phyloP scores from a whole-genome alignment of 2,797 vertebrate genomes.

The Enoplosus armatus region DNA sequence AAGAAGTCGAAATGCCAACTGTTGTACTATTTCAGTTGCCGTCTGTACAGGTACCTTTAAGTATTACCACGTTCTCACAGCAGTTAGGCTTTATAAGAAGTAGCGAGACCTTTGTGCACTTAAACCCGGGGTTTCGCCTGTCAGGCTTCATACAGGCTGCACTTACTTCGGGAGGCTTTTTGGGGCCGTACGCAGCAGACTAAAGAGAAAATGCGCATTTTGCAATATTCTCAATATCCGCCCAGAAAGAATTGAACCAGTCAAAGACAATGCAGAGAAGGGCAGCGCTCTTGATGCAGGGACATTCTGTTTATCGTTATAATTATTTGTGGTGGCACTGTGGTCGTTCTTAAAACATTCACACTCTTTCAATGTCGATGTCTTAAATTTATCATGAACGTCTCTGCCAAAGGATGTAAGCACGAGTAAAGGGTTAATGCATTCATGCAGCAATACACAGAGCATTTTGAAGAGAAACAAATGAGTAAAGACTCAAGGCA shows the following conservation, averaged over 20 bases:
- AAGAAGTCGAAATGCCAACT: too few species aligned
- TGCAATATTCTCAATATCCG: neutral
- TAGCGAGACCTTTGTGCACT: neutral
- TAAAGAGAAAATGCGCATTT: too few species aligned
- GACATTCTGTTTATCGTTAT: neutral
- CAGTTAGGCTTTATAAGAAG: neutral
- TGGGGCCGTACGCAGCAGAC: neutral
- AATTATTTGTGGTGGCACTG: neutral
- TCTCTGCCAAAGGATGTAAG: too few species aligned
- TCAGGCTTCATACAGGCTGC: neutral
- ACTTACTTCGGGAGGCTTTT: neutral
- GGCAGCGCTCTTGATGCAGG: too few species aligned
- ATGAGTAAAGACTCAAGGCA: neutral
- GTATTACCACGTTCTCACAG: neutral
- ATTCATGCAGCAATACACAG: neutral
- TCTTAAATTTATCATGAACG: neutral
- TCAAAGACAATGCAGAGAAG: neutral
- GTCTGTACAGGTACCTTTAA: neutral
- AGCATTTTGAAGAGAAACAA: too few species aligned
- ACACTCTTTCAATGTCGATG: conserved; percentile 3
- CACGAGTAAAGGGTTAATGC: neutral
- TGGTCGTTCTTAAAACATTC: conserved; percentile 27
- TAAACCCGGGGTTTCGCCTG: neutral
- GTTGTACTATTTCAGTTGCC: too few species aligned
- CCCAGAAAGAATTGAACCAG: neutral